Evolutionary conservation across 2,113 vertebrate species (phyloP).

Genomic region (Anhinga anhinga): DNA sequence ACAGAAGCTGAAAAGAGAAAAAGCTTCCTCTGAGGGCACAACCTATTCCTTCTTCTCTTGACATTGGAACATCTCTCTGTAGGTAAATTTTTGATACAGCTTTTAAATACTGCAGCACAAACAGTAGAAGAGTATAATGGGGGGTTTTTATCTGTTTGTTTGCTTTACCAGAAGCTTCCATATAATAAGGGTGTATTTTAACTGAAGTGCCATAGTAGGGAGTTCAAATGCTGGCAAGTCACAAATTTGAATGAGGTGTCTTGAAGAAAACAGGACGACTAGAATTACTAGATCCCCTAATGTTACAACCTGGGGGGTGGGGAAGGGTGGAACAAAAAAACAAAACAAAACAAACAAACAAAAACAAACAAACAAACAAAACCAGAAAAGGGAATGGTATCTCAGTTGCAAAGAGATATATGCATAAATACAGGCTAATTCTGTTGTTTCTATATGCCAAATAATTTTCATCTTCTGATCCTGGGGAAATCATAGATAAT

Average conservation of each 20-base stretch:
- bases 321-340: no score
- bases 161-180: background rate
- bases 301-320: background rate
- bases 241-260: background rate
- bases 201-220: background rate
- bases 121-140: background rate
- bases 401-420: background rate
- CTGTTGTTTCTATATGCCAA: background rate
- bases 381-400: background rate
- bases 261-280: background rate
- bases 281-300: background rate
- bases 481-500: background rate
- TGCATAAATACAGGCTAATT: background rate
- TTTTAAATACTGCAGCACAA: background rate
- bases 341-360: no score
- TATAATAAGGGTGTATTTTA: background rate
- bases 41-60: background rate
- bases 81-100: background rate
- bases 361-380: no score
- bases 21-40: background rate
- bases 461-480: background rate
- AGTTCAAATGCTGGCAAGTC: background rate
- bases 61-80: background rate
- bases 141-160: background rate
- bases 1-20: background rate